Base-by-base conservation (phyloP, 2,888 invertebrate species). In the Dasysyrphus tricinctus region DNA sequence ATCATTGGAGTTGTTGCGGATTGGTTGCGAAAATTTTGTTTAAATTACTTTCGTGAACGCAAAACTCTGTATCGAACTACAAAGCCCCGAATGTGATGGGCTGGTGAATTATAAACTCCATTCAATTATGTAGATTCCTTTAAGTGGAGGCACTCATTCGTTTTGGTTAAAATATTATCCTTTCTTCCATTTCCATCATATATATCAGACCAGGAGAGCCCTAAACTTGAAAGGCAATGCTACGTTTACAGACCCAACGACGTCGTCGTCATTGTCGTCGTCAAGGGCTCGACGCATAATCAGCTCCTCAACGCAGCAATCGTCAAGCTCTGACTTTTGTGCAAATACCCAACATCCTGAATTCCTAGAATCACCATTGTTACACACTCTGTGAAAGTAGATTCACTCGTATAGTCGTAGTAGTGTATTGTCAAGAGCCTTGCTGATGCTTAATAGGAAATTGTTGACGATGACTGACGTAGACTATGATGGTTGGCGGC, bases 41-140 rank as follows among this genome's bases (percentile, higher is more conserved):
- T 61, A 73, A 82, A 78, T 57, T 77, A 44, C 65, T 44, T 49
- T 70, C 39, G 47, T 56, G 63, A 32, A 70, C 49, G 24, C 47
- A 42, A 37, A 65, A 14, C 11, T 54, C 14, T 29, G 6, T 49
- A 81, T 81, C n/a, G 72, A 61, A 74, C 63, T 39, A 76, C 56
- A 74, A 51, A 61, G 54, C 32, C 69, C 32, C 69, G 49, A 63
- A 44, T 72, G 44, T 42, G 16, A 24, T 61, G 61, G 61, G 49
- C 49, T 56, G 61, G 34, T 54, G 14, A 80, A 61, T 80, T 65
- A 80, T 76, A 73, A 67, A 84, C 75, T 77, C 67, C 72, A 76
- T 84, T 80, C 72, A 80, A 80, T 80, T 84, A 84, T 84, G 84
- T 73, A 69, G 84, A 80, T 72, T 80, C 84, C 80, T 80, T 76